Base-by-base conservation (phyloP, 37 sponge, comb jelly and placozoan species). In the Hormiphora californensis region DNA sequence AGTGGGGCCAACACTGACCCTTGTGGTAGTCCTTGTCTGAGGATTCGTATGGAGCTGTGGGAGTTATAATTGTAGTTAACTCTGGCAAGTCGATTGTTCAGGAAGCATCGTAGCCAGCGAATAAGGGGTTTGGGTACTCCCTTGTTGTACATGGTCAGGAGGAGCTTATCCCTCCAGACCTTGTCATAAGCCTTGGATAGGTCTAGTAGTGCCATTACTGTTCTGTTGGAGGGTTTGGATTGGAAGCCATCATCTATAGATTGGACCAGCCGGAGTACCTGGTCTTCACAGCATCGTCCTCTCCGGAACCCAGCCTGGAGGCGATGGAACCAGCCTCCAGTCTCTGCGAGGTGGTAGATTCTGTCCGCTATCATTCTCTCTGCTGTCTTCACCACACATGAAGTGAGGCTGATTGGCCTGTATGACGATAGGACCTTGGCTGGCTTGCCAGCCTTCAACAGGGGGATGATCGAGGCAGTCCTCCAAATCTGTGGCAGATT, bases 331-430 rank as follows among this genome's bases (percentile, higher is more conserved):
- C 61, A 57, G 4, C 61, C 61, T 28, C 25, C 25, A 28, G 61
- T 57, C 25, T 57, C 61, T 5, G 61, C 61, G 21, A 57, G 61
- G 61, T 57, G 25, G 22, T 57, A 57, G 28, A 57, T 23, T 12
- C 61, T 23, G 22, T 5, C 61, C 21, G 28, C 21, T 23, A 57
- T 23, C 61, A 57, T 57, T 57, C 61, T 57, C 21, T 57, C 61
- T 5, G 25, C 28, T 5, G 25, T 23, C 5, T 57, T 57, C 28
- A 57, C 61, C 61, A 57, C 61, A 57, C 9, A 57, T 21, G 61
- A 57, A 28, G 61, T 57, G 4, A 57, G 22, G 61, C 61, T 57
- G 61, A 57, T 57, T 21, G 61, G 61, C 25, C 61, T 57, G 61
- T 57, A 57, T 23, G 28, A 28, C 3, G 61, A 5, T 21, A 57